These are phyloP conservation scores for Cyrtonyx montezumae DNA, from an alignment of 2,113 vertebrate genomes.

Conservation along the genomic window DNA sequence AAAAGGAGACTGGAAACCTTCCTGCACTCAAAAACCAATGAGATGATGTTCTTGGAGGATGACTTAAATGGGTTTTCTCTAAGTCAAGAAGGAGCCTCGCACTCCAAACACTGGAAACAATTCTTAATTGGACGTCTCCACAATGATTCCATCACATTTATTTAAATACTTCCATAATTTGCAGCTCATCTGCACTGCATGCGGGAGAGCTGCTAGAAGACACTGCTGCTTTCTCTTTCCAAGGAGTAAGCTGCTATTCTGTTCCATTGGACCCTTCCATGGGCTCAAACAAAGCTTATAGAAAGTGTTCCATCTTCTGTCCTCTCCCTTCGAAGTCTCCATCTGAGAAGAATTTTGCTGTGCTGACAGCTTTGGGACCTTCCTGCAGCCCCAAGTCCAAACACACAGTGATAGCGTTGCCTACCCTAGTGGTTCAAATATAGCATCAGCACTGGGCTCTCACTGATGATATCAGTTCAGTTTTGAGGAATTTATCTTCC, in stretches of 20 bases:
- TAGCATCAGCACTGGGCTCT: not conserved
- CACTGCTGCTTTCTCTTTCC: not conserved
- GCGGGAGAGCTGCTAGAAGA: not conserved
- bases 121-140: not conserved
- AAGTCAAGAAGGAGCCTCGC: not conserved
- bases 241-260: not conserved
- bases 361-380: not conserved
- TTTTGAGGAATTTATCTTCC: not conserved
- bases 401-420: accelerated
- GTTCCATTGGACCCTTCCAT: not conserved
- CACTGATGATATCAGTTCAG: not conserved
- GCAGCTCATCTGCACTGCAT: not conserved
- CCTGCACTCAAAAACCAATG: not conserved
- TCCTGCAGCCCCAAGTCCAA: not conserved
- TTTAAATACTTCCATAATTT: not conserved
- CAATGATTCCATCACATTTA: not conserved
- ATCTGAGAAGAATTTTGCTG: not conserved
- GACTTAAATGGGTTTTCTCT: not conserved
- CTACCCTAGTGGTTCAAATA: not conserved
- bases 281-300: not conserved
- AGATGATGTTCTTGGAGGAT: not conserved
- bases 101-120: not conserved
- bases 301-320: not conserved
- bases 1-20: not conserved
- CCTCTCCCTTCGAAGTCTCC: not conserved